phyloP scores from a whole-genome alignment of 2,113 vertebrate species.

The Oxygymnocypris stewartii region DNA sequence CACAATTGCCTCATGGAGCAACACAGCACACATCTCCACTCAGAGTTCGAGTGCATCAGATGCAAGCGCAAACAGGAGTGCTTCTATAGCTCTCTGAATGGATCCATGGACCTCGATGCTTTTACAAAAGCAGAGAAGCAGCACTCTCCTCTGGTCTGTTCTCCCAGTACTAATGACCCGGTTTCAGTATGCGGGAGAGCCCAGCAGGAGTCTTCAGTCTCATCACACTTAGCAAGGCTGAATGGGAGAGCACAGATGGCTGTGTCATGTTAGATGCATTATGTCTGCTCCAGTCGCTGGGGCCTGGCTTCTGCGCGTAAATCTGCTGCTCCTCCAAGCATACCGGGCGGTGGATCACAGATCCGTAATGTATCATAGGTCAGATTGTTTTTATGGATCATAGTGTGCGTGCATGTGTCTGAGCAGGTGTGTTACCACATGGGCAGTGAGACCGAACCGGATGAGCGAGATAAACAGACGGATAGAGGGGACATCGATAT shows the following conservation, averaged over 20 bases:
- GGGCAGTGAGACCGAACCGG: conserved; percentile 78
- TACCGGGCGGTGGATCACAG: conserved; percentile 20
- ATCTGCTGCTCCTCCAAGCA: conserved; percentile 39
- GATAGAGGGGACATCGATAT: conserved; percentile 66
- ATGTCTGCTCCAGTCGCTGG: conserved; percentile 54
- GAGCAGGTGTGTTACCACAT: conserved; percentile 84
- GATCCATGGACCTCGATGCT: conserved; percentile 18
- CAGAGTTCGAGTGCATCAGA: not conserved
- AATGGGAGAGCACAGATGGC: conserved; percentile 64
- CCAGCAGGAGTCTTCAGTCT: conserved; percentile 63
- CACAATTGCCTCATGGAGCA: not conserved
- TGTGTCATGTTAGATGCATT: conserved; percentile 61
- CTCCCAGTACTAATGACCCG: conserved; percentile 54
- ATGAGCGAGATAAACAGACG: conserved; percentile 74
- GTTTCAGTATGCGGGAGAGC: conserved; percentile 48
- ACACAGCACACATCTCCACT: not conserved
- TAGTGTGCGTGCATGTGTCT: conserved; percentile 29
- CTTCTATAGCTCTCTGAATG: conserved; percentile 16
- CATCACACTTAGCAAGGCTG: conserved; percentile 61
- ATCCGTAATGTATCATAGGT: conserved; percentile 20
- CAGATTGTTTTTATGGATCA: conserved; percentile 23
- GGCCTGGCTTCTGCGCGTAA: conserved; percentile 28
- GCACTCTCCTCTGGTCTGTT: conserved; percentile 34
- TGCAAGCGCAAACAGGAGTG: not conserved
- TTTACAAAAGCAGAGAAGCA: not conserved